These are phyloP conservation scores for Xestia xanthographa DNA, from an alignment of 2,888 invertebrate genomes.

Conservation along the genomic window DNA sequence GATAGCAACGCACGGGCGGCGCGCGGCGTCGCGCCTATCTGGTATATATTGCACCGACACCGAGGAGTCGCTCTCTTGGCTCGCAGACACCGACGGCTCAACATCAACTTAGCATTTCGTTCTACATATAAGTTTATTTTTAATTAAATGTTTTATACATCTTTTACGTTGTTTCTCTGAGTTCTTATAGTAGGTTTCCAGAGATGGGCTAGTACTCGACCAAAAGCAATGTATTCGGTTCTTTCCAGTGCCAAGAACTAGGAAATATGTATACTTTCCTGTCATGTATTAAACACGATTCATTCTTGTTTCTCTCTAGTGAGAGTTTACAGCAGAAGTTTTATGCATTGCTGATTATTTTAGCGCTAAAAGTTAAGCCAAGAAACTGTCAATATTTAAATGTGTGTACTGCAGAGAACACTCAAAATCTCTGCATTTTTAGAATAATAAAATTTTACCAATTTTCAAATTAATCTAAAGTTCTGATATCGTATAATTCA, in stretches of 20 bases:
- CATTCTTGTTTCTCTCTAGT: slow-evolving; percentile 20
- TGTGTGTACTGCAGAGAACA: slow-evolving; percentile 17
- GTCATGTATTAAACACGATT: slow-evolving; percentile 33
- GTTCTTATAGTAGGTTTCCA: too few relatives aligned
- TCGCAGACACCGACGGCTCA: too few relatives aligned
- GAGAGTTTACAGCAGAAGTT: slow-evolving; percentile 10
- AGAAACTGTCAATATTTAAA: slow-evolving; percentile 20
- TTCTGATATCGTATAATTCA: background rate
- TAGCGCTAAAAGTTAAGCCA: slow-evolving; percentile 14
- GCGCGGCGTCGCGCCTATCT: too few relatives aligned
- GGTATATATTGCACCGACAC: too few relatives aligned
- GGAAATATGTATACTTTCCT: slow-evolving; percentile 37
- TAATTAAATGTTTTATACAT: too few relatives aligned
- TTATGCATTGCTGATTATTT: slow-evolving; percentile 30
- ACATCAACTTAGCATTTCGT: too few relatives aligned
- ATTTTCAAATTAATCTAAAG: background rate
- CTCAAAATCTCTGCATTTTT: background rate
- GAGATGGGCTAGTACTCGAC: background rate
- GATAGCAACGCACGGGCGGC: too few relatives aligned
- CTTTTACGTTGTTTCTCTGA: too few relatives aligned
- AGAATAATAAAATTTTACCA: too few relatives aligned
- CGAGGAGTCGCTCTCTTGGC: too few relatives aligned
- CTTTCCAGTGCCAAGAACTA: slow-evolving; percentile 45
- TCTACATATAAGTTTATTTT: too few relatives aligned
- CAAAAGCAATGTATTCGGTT: slow-evolving; percentile 12